Conservation (phyloP, 2,888 invertebrate species). For the Aricia artaxerxes region DNA sequence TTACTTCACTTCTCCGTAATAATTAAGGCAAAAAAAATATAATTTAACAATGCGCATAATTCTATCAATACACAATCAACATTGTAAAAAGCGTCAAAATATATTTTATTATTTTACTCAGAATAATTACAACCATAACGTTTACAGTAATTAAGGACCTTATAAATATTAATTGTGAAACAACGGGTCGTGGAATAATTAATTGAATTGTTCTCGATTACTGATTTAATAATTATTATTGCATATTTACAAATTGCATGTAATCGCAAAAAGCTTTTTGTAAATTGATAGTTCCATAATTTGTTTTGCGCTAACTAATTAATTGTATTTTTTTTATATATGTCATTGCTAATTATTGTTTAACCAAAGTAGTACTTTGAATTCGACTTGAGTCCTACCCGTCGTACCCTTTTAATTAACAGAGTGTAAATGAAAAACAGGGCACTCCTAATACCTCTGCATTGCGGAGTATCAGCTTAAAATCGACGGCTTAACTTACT, state of each 20-base stretch:
- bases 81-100: neutral
- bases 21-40: no score
- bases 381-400: neutral
- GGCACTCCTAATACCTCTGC: neutral
- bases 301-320: neutral
- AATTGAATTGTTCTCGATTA: slow-evolving; percentile 24
- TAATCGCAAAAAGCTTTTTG: neutral
- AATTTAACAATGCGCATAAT: no score
- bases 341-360: neutral
- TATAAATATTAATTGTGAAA: slow-evolving; percentile 29
- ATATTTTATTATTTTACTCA: neutral
- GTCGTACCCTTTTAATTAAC: neutral
- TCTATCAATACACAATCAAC: no score
- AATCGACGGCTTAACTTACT: neutral
- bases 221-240: slow-evolving; percentile 31
- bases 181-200: slow-evolving; percentile 24
- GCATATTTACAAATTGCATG: slow-evolving; percentile 25
- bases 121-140: neutral
- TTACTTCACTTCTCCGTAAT: no score
- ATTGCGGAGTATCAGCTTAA: neutral
- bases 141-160: slow-evolving; percentile 16
- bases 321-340: neutral
- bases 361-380: neutral
- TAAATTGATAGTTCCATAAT: neutral
- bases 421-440: neutral